Evolutionary conservation across 2,113 vertebrate species (phyloP).

Genomic region (Pluvianellus socialis): DNA sequence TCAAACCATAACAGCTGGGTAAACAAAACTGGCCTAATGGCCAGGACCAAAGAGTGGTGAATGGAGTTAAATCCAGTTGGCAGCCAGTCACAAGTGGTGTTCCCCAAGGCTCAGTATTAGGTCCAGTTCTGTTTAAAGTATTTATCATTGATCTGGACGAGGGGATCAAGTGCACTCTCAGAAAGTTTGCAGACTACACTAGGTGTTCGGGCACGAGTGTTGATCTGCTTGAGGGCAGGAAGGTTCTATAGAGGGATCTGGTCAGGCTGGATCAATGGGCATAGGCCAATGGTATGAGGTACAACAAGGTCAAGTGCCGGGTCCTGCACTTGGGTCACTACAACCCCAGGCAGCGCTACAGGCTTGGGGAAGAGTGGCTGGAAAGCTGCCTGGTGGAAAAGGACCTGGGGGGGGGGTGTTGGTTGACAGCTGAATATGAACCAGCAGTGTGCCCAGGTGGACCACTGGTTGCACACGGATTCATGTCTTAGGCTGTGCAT

Average conservation of each 20-base stretch:
- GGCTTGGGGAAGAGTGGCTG: background rate
- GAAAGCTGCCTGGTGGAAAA: background rate
- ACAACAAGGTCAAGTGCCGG: background rate
- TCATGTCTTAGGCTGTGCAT: background rate
- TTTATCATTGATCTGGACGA: background rate
- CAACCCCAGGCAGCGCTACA: background rate
- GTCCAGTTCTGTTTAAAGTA: background rate
- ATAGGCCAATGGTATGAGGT: background rate
- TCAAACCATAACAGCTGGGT: too few relatives aligned
- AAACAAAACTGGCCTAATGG: background rate
- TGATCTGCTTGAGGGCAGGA: background rate
- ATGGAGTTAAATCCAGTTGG: background rate
- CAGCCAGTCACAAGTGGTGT: background rate
- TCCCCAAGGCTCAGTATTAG: background rate
- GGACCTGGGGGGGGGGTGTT: background rate
- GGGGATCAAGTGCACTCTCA: background rate
- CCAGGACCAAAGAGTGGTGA: background rate
- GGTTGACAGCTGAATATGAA: background rate
- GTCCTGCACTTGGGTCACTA: background rate
- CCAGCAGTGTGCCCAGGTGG: background rate
- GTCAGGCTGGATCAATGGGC: background rate
- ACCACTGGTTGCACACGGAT: background rate
- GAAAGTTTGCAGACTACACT: background rate
- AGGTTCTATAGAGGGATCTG: background rate
- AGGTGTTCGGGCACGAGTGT: background rate